A percentile compares a stretch with the other conserved stretches of the same genome.
phyloP scores from a whole-genome alignment of 2,888 invertebrate species.

The Pristionchus arcanus region DNA sequence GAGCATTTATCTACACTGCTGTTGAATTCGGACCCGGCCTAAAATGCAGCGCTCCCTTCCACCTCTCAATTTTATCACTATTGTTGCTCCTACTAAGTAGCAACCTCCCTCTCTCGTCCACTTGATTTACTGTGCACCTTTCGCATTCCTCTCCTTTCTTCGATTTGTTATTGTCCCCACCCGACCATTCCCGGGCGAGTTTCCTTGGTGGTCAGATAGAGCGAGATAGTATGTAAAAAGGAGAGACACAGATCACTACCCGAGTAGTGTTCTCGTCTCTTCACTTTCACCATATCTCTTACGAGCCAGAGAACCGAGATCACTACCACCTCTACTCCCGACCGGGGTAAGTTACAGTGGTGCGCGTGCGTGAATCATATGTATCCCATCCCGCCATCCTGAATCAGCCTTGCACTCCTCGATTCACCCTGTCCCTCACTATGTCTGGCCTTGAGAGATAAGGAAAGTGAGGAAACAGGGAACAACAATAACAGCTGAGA shows the following conservation, averaged over 20 bases:
- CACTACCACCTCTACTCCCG: too few species aligned
- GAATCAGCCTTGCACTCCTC: not conserved
- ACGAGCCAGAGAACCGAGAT: too few species aligned
- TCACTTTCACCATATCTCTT: too few species aligned
- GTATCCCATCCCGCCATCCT: not conserved
- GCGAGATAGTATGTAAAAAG: not conserved
- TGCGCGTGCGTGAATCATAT: not conserved
- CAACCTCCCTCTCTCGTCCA: not conserved
- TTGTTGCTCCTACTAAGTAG: not conserved
- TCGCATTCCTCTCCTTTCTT: not conserved
- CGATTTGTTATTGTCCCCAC: conserved; percentile 28
- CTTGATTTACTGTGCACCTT: conserved; percentile 21
- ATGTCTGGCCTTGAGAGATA: not conserved
- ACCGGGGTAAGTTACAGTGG: not conserved
- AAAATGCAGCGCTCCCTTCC: not conserved
- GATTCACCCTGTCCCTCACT: not conserved
- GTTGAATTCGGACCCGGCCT: too few species aligned
- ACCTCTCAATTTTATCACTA: not conserved
- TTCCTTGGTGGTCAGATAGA: not conserved
- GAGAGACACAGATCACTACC: not conserved
- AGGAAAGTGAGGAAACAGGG: not conserved
- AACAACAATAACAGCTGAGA: not conserved
- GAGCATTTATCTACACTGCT: too few species aligned
- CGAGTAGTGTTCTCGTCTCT: too few species aligned
- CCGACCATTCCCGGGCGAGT: not conserved